These are phyloP conservation scores for Pelobates fuscus DNA, from an alignment of 2,113 vertebrate species.

Conservation along the genomic window DNA sequence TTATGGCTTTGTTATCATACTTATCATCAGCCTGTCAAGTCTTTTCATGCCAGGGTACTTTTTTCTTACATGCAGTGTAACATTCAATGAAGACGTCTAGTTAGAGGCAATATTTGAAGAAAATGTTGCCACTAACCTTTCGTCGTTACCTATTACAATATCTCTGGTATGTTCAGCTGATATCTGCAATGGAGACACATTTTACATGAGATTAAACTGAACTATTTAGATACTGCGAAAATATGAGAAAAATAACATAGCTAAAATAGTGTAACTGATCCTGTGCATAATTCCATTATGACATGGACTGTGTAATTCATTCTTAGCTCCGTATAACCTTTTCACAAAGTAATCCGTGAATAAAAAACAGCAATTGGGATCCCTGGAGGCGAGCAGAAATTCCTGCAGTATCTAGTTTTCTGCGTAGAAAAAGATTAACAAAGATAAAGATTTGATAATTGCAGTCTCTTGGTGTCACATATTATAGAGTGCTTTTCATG, in stretches of 20 bases:
- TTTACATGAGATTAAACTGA: neutral
- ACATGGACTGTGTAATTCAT: neutral
- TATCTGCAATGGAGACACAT: neutral
- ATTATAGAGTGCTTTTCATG: neutral
- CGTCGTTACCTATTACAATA: too few species aligned
- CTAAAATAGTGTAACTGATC: neutral
- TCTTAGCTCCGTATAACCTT: neutral
- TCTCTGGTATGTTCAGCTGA: neutral
- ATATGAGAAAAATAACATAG: neutral
- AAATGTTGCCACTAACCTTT: too few species aligned
- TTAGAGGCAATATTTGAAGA: too few species aligned
- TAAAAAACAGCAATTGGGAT: neutral
- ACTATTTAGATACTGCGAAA: neutral
- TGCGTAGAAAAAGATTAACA: neutral
- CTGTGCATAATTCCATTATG: neutral
- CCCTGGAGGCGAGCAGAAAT: neutral
- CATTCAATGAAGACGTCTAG: too few species aligned
- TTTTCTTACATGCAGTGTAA: too few species aligned
- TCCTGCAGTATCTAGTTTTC: neutral
- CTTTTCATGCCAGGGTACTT: too few species aligned
- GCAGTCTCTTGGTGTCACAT: neutral
- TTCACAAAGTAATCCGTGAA: neutral
- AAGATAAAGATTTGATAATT: neutral
- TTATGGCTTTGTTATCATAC: too few species aligned
- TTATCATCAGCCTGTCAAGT: too few species aligned